Evolutionary conservation across 1,140 invertebrate species (phyloP), one percentile per base, ranked within the genome.

Genomic region (Telenomus remus): DNA sequence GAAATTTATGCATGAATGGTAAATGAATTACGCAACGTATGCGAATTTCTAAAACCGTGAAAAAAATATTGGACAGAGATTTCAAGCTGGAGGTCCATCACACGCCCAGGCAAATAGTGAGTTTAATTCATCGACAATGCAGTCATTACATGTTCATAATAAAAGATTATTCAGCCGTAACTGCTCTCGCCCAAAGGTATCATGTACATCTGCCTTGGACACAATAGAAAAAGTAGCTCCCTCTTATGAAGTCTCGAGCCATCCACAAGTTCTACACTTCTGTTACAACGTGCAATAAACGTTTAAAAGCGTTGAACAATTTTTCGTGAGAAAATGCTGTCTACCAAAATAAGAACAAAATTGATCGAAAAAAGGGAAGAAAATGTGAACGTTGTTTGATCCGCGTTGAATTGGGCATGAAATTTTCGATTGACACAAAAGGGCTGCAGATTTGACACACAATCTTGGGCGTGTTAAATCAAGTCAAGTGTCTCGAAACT

Each of bases 81-180:
- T 27, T 27, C 6, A 6, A 27, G 19, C 19, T 27, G 1, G 19
- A 27, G 19, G 19, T 53, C 35, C 55, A 56, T 53, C 44, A 60
- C 53, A 44, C 55, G 35, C 37, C 51, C 44, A 42, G 61, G 55
- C 69, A 75, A 69, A 78, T 82, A 72, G 74, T 68, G 80, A 73
- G 69, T 82, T 79, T 81, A 73, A 83, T 81, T 72, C 77, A 66
- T 68, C 79, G 74, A 82, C 79, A 83, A 84, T 84, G 54, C 78
- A 68, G 72, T 82, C 78, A 82, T 83, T 84, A 84, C 80, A 76
- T 78, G 74, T 72, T 78, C 76, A 78, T 84, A 83, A 85, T 84
- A 78, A 82, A 70, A 76, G 66, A 64, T 79, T 80, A 82, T 83
- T 81, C 76, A 82, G 53, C 79, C 80, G 74, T 47, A 79, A 81